phyloP scores from a whole-genome alignment of 1,140 invertebrate genomes.

The Yoshiicerus persimilis region DNA sequence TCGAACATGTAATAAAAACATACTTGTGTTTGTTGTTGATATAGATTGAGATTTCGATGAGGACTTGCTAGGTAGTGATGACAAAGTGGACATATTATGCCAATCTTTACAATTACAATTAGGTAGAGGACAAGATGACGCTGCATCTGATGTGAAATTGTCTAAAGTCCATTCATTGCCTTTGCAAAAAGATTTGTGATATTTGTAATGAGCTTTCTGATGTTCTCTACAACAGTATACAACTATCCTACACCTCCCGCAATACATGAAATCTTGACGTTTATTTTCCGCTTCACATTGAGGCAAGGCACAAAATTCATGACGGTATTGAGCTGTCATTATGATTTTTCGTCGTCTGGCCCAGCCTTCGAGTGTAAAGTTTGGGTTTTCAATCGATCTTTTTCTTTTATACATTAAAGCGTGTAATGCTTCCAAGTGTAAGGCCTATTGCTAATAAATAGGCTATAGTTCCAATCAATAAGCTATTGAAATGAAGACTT shows the following conservation, averaged over 20 bases:
- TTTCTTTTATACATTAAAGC: conserved; percentile 3
- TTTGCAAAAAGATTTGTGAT: conserved; percentile 53
- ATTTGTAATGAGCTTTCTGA: conserved; percentile 53
- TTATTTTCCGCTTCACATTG: conserved; percentile 36
- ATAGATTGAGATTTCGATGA: not conserved
- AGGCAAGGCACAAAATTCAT: conserved; percentile 15
- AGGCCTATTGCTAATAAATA: no score
- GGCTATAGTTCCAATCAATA: no score
- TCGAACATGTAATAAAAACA: not conserved
- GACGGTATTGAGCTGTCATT: not conserved
- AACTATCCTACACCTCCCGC: conserved; percentile 51
- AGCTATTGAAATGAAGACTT: no score
- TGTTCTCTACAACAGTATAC: conserved; percentile 55
- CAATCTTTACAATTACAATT: conserved; percentile 18
- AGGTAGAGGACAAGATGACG: not conserved
- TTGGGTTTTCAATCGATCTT: not conserved
- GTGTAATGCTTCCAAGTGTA: no score
- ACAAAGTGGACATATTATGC: not conserved
- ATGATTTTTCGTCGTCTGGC: not conserved
- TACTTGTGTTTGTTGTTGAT: not conserved
- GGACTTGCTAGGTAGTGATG: not conserved
- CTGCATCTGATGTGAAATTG: not conserved
- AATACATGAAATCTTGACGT: conserved; percentile 51
- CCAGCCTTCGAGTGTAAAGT: not conserved
- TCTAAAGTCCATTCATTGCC: not conserved